Evolutionary conservation across 2,888 invertebrate genomes (phyloP), one percentile per base, ranked within the genome.

Genomic region (Eristalinus sepulchralis): DNA sequence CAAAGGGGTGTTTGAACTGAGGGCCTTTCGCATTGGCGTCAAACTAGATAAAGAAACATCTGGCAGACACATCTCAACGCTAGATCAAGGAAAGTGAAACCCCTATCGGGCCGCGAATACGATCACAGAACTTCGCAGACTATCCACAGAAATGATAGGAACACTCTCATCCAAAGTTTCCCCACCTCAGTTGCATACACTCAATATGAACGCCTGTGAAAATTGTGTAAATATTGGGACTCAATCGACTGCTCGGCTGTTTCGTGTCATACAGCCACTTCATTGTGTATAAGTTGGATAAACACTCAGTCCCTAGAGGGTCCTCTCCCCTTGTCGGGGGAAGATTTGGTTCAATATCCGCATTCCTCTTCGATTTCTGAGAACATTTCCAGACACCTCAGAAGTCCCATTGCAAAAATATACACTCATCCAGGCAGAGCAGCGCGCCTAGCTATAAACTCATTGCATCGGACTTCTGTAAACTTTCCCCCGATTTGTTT

Each of bases 401-500:
- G 47, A 47, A 47, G 17, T 47, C 17, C 17, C 6, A 47, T 17
- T 17, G 47, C 47, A 47, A 47, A 47, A 47, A 47, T 47, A 47
- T 47, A 47, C 47, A 47, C 47, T 8, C n/a, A 9, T 17, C 9
- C 39, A 13, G 39, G 13, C 39, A 17, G n/a, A 39, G 39, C 39
- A 39, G 39, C 17, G 8, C 17, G 17, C 17, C 47, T 5, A 27
- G 17, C n/a, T n/a, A 63, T 63, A 34, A 63, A 55, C 55, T 63
- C 72, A 64, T 36, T 73, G 63, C 72, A 73, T 17, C 17, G 55
- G 39, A 31, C 60, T n/a, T 20, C 55, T 53, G 55, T 73, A 34
- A 63, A 73, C 63, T 63, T 63, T 63, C 17, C 2, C 24, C n/a
- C 55, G n/a, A 63, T 63, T 17, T 73, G 55, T 73, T 73, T 73